These are phyloP conservation scores for Drosophila fulvimacula DNA, from an alignment of 2,888 invertebrate genomes.

Conservation along the genomic window DNA sequence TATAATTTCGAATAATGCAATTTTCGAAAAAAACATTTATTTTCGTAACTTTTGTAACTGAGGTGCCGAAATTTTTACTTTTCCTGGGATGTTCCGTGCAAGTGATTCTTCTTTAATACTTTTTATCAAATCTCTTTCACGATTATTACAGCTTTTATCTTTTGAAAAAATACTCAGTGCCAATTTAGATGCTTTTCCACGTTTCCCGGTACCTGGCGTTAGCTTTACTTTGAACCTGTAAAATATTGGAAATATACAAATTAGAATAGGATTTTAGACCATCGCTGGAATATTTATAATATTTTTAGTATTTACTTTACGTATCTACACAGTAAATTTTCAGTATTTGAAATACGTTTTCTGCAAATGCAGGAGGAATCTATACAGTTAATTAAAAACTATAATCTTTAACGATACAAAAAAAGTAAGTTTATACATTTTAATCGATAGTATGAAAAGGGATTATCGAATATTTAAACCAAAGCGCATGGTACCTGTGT, in stretches of 20 bases:
- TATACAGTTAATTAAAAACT: too few relatives aligned
- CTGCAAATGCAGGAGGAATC: too few relatives aligned
- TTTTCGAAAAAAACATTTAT: slow-evolving; percentile 69
- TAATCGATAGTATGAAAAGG: too few relatives aligned
- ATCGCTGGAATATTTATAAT: too few relatives aligned
- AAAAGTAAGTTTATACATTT: too few relatives aligned
- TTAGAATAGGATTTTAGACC: too few relatives aligned
- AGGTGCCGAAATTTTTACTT: slow-evolving; percentile 97
- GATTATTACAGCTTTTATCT: slow-evolving; percentile 89
- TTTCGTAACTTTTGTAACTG: slow-evolving; percentile 90
- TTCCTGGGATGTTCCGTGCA: slow-evolving; percentile 97
- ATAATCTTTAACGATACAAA: too few relatives aligned
- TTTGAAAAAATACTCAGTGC: slow-evolving; percentile 95
- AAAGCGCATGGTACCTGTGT: too few relatives aligned
- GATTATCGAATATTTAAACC: too few relatives aligned
- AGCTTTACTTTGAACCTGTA: slow-evolving; percentile 96
- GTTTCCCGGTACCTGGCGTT: slow-evolving; percentile 96
- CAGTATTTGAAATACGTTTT: too few relatives aligned
- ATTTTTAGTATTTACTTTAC: too few relatives aligned
- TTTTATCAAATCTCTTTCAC: slow-evolving; percentile 96
- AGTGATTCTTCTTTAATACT: slow-evolving; percentile 96
- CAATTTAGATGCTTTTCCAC: slow-evolving; percentile 97
- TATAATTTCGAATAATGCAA: neutral
- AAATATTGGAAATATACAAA: neutral
- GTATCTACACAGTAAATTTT: too few relatives aligned